Evolutionary conservation across 2,888 invertebrate species (phyloP), one percentile per base, ranked within the genome.

Genomic region (Trachelus stipa): DNA sequence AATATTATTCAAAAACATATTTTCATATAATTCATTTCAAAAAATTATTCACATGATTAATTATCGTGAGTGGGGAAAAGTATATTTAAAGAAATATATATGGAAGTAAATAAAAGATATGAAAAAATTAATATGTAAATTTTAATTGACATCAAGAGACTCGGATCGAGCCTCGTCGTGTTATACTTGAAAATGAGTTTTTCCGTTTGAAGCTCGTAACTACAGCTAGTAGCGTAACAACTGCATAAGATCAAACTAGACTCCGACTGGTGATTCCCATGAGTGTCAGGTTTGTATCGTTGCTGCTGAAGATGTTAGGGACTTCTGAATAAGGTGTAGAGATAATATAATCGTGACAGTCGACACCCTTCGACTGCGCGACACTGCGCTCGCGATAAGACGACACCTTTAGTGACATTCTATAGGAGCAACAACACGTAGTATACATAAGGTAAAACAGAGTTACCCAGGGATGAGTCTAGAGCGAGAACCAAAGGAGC

Each of bases 281-380:
- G 81, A 74, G 80, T 82, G 79, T 82, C 81, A 69, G 76, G 68
- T 81, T 71, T 35, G 73, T 35, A 80, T 77, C 74, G 69, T 71
- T 30, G 76, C n/a, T 68, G 69, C 33, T 75, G 69, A 79, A 81
- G 34, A 76, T 75, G 76, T 77, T 75, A 78, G 79, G 73, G 73
- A 79, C 76, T 81, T 81, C 78, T 78, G 74, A 76, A 78, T 78
- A 78, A 79, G 78, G 34, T 56, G 68, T 79, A 40, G 33, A 77
- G 81, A 81, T 81, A 81, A 81, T 79, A 79, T 71, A 71, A 71
- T 31, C 71, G 31, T 33, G 71, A 33, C 71, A 71, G 71, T 71
- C 31, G 71, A 71, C 71, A 34, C 71, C 71, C 31, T 71, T 71
- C 9, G 23, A 56, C 71, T 15, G 40, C n/a, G 15, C 56, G 76